phyloP scores from a whole-genome alignment of 2,888 invertebrate genomes.

The Amphiduros pacificus region DNA sequence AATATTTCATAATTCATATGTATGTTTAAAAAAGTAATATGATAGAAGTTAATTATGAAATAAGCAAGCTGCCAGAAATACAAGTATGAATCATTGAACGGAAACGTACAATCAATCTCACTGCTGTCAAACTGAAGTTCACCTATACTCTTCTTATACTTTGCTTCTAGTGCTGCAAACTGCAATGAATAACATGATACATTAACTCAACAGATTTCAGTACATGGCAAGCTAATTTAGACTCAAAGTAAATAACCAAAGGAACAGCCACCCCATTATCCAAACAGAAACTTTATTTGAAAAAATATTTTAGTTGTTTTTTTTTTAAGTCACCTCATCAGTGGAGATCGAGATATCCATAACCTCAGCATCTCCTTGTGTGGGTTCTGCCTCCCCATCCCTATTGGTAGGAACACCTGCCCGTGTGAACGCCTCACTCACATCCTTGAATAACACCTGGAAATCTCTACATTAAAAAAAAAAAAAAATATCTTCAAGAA shows the following conservation, averaged over 20 bases:
- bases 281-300: too few relatives aligned
- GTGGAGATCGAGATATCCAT: constrained; percentile 22
- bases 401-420: not conserved
- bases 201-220: too few relatives aligned
- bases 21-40: too few relatives aligned
- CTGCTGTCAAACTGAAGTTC: constrained; percentile 27
- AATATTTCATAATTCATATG: too few relatives aligned
- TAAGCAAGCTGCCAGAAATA: too few relatives aligned
- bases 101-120: constrained; percentile 30
- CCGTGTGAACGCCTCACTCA: constrained; percentile 28
- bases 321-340: constrained; percentile 19
- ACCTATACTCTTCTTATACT: constrained; percentile 32
- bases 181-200: constrained; percentile 16
- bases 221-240: too few relatives aligned
- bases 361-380: constrained; percentile 14
- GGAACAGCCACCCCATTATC: too few relatives aligned
- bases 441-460: constrained; percentile 39
- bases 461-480: constrained; percentile 38
- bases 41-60: too few relatives aligned
- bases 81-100: too few relatives aligned
- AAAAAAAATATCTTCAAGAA: not conserved
- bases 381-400: not conserved
- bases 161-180: constrained; percentile 28
- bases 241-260: too few relatives aligned
- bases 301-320: too few relatives aligned